Base-by-base conservation (phyloP, 2,797 vertebrate species). In the Sebastes jordani region DNA sequence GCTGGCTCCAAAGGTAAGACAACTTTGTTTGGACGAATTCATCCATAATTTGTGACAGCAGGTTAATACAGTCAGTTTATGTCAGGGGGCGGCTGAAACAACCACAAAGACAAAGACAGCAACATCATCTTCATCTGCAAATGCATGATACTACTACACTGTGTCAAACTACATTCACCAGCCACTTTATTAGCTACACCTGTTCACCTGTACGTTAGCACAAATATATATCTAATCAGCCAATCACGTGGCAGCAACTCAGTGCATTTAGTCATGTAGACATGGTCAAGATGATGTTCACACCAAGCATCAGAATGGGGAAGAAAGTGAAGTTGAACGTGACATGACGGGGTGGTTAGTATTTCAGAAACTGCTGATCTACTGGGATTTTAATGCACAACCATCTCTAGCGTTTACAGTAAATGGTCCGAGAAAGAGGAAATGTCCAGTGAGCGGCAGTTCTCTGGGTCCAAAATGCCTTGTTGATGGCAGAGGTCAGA, bases 1-100 rank as follows among this genome's bases (percentile, higher is more conserved):
- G 81, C 69, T 97, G 85, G 93, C 89, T 62, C 90, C 95, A 20
- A 88, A 95, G 90, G 98, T 99, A 92, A 95, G 96, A 95, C 60
- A 6, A 25, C 38, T 62, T 55, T 69, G 6, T 68, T 52, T 74
- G 10, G 2, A 34, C 71, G 1, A 63, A 74, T 60, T 64, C 7
- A 66, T 65, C 9, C 10, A 3, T 11, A 60, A 46, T 6, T 42
- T 65, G 23, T 46, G 32, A 78, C 30, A 77, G 16, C 18, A 56
- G 23, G 49, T 74, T 7, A 56, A 8, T 63, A 13, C 5, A 29
- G 8, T 67, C 5, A 22, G 6, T 67, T 2, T 8, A 49, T 42
- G 62, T 77, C 20, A 5, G 46, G n/a, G 13, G 13, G 13, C 27
- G 23, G 32, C n/a, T 55, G 13, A 65, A 65, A 30, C 42, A n/a